Evolutionary conservation across 1,140 invertebrate genomes (phyloP), one percentile per base, ranked within the genome.

Genomic region (Saccostrea echinata): DNA sequence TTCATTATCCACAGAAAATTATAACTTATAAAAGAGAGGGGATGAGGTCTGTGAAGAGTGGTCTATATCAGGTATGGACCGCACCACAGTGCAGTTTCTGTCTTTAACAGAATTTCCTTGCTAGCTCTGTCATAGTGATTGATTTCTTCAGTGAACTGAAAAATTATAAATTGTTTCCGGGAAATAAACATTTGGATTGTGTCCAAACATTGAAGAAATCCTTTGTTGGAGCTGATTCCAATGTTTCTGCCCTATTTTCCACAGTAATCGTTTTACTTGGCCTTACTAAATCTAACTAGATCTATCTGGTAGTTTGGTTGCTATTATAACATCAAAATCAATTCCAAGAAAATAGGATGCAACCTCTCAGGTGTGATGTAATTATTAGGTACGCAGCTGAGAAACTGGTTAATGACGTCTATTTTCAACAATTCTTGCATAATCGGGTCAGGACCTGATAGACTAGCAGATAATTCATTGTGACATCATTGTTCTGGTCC

Each of bases 81-180:
- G n/a, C n/a, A n/a, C n/a, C n/a, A n/a, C n/a, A n/a, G n/a, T n/a
- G n/a, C n/a, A n/a, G n/a, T n/a, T n/a, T n/a, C n/a, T n/a, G n/a
- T n/a, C n/a, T 43, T 43, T 43, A 43, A 43, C 6, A 43, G 2
- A 43, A 43, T 43, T 57, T 21, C 13, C 55, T 57, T 16, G 53
- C 1, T 55, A 16, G 18, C 1, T 55, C 53, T 9, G 53, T 55
- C 53, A 55, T 16, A 55, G 18, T 18, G 53, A 30, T 24, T 27
- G 64, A 68, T 68, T 68, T 71, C 68, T 71, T 16, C 68, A 30
- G 68, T 71, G 27, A 71, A 71, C 68, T 24, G 9, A 71, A 13
- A 71, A 71, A 30, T 33, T 16, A 13, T 27, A 71, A 27, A 71
- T 30, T 30, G 27, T 71, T 71, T 27, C 24, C 24, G 68, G 68